These are phyloP conservation scores for Myiopsitta monachus DNA, from an alignment of 2,113 vertebrate species.

Conservation along the genomic window DNA sequence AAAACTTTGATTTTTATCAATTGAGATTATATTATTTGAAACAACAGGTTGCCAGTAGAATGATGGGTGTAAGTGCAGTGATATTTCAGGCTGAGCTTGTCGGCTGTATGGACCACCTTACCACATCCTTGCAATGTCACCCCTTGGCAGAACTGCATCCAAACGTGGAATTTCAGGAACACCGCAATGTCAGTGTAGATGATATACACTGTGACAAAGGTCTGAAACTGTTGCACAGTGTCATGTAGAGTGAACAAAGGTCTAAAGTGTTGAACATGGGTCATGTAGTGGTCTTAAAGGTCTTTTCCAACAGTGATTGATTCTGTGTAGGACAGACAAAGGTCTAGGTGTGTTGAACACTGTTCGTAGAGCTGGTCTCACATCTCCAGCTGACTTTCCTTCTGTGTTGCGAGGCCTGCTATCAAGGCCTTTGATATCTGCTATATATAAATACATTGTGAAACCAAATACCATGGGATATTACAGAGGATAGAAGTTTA, in stretches of 20 bases:
- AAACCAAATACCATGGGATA: not conserved
- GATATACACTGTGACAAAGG: not conserved
- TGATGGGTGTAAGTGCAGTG: not conserved
- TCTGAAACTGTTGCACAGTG: not conserved
- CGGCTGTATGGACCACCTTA: accelerated
- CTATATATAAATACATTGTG: not conserved
- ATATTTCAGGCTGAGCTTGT: accelerated
- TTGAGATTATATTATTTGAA: not conserved
- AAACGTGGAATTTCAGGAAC: accelerated
- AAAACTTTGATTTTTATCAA: not conserved
- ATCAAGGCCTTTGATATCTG: not conserved
- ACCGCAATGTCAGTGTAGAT: not conserved
- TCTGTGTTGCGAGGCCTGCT: not conserved
- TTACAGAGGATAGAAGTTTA: not conserved
- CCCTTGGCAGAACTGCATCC: not conserved
- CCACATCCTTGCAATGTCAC: not conserved
- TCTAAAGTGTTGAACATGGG: not conserved
- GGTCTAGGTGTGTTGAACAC: not conserved
- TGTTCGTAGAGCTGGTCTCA: not conserved
- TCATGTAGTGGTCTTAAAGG: not conserved
- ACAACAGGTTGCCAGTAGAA: not conserved
- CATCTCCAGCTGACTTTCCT: not conserved
- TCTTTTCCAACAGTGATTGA: not conserved
- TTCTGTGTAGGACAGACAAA: not conserved
- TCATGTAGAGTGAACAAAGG: not conserved